A percentile compares a stretch with the other conserved stretches of the same genome.
Conservation (phyloP, 2,888 invertebrate genomes). For the Pecten maximus region DNA sequence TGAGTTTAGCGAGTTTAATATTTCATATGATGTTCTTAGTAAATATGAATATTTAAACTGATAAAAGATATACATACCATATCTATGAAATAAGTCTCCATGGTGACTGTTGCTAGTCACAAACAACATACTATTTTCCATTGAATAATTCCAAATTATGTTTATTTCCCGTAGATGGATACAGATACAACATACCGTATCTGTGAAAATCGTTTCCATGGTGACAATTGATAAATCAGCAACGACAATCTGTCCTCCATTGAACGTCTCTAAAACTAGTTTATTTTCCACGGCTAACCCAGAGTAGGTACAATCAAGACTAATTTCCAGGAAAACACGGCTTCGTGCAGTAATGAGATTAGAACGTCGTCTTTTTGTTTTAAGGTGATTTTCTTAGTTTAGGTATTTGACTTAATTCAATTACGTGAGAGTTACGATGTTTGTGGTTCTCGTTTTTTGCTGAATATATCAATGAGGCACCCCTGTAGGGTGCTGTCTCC, state of each 20-base stretch:
- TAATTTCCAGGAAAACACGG: neutral
- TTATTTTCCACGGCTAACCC: neutral
- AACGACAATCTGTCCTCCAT: neutral
- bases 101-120: no score
- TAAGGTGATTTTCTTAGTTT: neutral
- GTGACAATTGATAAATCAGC: neutral
- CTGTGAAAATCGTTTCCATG: neutral
- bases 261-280: neutral
- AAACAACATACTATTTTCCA: no score
- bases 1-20: no score
- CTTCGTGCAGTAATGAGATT: neutral
- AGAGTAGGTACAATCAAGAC: neutral
- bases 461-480: neutral
- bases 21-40: no score
- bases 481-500: neutral
- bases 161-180: neutral
- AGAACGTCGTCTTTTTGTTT: neutral
- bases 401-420: neutral
- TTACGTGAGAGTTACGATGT: neutral
- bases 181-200: neutral
- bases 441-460: neutral
- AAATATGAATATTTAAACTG: no score
- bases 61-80: constrained; percentile 2
- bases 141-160: neutral
- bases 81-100: neutral